Percentiles rank a stretch among this genome's conserved stretches.
phyloP scores from a whole-genome alignment of 2,888 invertebrate species.

The Nebria brevicollis region DNA sequence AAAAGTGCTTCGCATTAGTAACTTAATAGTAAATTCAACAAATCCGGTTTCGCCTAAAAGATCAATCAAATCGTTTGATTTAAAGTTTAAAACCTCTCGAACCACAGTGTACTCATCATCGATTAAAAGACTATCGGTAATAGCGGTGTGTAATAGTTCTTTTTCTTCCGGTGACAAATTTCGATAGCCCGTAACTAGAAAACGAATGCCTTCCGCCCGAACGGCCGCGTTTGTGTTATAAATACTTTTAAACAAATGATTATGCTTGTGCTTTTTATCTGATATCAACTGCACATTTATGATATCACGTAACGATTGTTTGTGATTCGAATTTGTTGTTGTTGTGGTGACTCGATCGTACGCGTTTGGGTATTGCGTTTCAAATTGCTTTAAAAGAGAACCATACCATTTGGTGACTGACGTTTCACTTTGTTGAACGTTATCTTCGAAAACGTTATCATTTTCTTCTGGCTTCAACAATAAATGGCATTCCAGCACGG shows the following conservation, averaged over 20 bases:
- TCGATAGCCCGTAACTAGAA: slow-evolving; percentile 68
- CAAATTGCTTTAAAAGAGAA: slow-evolving; percentile 69
- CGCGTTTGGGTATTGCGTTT: slow-evolving; percentile 75
- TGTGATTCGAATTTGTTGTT: slow-evolving; percentile 50
- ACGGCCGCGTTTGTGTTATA: slow-evolving; percentile 76
- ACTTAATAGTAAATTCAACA: slow-evolving; percentile 64
- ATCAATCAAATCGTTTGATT: slow-evolving; percentile 59
- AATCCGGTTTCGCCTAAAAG: slow-evolving; percentile 64
- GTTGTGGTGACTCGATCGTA: slow-evolving; percentile 72
- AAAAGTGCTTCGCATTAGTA: slow-evolving; percentile 64
- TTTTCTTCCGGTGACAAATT: slow-evolving; percentile 65
- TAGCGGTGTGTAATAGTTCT: slow-evolving; percentile 72
- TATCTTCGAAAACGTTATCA: slow-evolving; percentile 50
- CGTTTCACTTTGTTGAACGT: neutral
- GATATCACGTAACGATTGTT: slow-evolving; percentile 34
- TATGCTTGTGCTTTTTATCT: slow-evolving; percentile 49
- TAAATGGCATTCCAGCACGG: slow-evolving; percentile 60
- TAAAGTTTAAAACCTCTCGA: slow-evolving; percentile 65
- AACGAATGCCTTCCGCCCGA: slow-evolving; percentile 74
- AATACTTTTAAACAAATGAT: slow-evolving; percentile 70
- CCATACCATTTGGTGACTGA: slow-evolving; percentile 64
- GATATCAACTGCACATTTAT: slow-evolving; percentile 24
- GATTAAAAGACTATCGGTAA: slow-evolving; percentile 70
- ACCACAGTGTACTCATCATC: slow-evolving; percentile 76
- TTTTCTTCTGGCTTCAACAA: slow-evolving; percentile 39